These are phyloP conservation scores for Cydia splendana DNA, from an alignment of 1,140 invertebrate species.

Conservation along the genomic window DNA sequence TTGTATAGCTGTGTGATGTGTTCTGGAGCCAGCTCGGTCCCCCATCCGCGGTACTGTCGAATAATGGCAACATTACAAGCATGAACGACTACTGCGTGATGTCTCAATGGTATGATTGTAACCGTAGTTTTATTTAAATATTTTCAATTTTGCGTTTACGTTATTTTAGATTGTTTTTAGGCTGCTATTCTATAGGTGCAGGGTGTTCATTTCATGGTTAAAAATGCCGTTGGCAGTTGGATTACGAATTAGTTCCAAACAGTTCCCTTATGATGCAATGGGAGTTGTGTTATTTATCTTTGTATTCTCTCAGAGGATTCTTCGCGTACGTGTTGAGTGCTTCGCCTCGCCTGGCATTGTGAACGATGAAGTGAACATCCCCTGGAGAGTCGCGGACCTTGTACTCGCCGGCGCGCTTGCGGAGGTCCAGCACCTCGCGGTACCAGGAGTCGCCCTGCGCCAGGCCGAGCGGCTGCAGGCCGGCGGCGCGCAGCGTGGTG, in stretches of 20 bases:
- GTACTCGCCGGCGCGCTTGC: constrained; percentile 95
- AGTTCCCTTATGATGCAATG: not conserved
- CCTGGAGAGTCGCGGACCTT: constrained; percentile 83
- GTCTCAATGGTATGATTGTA: constrained; percentile 17
- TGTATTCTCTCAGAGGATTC: not conserved
- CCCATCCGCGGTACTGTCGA: constrained; percentile 92
- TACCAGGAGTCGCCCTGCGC: constrained; percentile 85
- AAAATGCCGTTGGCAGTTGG: not conserved
- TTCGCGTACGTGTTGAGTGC: not conserved
- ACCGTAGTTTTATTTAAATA: not conserved
- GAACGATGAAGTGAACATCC: constrained; percentile 36
- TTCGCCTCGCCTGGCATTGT: constrained; percentile 13
- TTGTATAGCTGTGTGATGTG: constrained; percentile 88
- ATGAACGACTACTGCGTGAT: constrained; percentile 49
- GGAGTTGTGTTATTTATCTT: not conserved
- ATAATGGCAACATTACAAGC: constrained; percentile 67
- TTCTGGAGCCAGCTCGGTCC: constrained; percentile 90
- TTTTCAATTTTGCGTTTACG: not conserved
- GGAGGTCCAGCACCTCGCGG: constrained; percentile 91
- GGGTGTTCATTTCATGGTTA: constrained; percentile 28
- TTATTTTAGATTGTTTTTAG: constrained; percentile 7
- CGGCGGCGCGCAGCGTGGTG: constrained; percentile 65
- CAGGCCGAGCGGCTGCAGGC: constrained; percentile 70
- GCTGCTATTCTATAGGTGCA: constrained; percentile 1
- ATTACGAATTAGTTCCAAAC: not conserved